These are phyloP conservation scores for Spheniscus humboldti DNA, from an alignment of 2,797 vertebrate genomes.

Conservation along the genomic window DNA sequence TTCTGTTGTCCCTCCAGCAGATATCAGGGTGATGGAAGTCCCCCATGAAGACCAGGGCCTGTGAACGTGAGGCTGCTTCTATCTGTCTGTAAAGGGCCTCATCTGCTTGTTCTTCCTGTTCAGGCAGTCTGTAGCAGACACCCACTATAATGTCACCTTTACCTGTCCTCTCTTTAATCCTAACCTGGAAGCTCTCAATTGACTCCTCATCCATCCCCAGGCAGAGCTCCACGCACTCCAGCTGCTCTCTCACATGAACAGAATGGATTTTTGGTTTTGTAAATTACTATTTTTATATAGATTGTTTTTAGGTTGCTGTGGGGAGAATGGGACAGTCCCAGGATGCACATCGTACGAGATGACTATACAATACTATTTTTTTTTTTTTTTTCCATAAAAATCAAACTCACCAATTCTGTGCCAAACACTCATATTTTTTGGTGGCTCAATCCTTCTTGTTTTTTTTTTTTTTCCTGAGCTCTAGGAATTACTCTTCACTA, in stretches of 20 bases:
- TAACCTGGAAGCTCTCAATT: not conserved
- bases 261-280: not conserved
- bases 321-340: not conserved
- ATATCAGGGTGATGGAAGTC: not conserved
- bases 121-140: not conserved
- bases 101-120: not conserved
- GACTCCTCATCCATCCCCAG: not conserved
- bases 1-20: not conserved
- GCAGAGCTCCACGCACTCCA: not conserved
- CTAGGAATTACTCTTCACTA: not conserved
- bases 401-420: not conserved
- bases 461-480: not conserved
- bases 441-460: not conserved
- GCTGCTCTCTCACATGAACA: not conserved
- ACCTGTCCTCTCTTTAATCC: not conserved
- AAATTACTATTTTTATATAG: not conserved
- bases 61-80: not conserved
- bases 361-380: not conserved
- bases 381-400: not conserved
- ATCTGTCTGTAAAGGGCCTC: not conserved
- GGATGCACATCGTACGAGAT: not conserved
- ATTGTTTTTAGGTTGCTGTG: not conserved
- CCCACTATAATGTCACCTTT: not conserved
- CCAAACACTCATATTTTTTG: not conserved
- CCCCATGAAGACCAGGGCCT: not conserved